Base-by-base conservation (phyloP, 2,888 invertebrate genomes). In the Junonia oenone region DNA sequence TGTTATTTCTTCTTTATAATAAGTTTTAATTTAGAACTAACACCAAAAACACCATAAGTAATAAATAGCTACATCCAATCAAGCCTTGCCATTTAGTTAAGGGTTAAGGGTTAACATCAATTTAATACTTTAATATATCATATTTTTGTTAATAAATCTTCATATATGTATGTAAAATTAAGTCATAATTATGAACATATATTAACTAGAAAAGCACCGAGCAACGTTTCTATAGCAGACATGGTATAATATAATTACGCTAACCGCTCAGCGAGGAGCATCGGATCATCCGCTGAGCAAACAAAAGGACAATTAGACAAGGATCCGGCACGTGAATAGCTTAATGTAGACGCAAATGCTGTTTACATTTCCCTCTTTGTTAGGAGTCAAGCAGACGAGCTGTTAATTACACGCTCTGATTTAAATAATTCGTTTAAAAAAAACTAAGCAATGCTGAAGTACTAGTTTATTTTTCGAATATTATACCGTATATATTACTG, bases 301-400 rank as follows among this genome's bases (percentile, higher is more conserved):
- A 83, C 84, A 81, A 83, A 81, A 74, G 78, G 76, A 78, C 83
- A 81, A 84, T 83, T 84, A 83, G 76, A 84, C 78, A 85, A 83
- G 80, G 78, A 61, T 59, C 77, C 76, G 65, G 67, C 69, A 68
- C 67, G 65, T 74, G 78, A 81, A 83, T 82, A 71, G 77, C 80
- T 81, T 80, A 77, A 82, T 81, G 78, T 78, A 73, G 70, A 70
- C 72, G 71, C 71, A 72, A 73, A 77, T 64, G 72, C 68, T 73
- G 75, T 75, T 74, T 73, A 74, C 73, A 69, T 71, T 70, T 71
- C 69, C 66, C 68, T 65, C 63, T 61, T 63, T 58, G 65, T 61
- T 55, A 54, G 55, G 40, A 40, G 46, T 9, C 31, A 35, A 19
- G 57, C 49, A 75, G 64, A 69, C 75, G 69, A 55, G 70, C 71